phyloP scores from a whole-genome alignment of 2,888 invertebrate genomes.

The Xestobium rufovillosum region DNA sequence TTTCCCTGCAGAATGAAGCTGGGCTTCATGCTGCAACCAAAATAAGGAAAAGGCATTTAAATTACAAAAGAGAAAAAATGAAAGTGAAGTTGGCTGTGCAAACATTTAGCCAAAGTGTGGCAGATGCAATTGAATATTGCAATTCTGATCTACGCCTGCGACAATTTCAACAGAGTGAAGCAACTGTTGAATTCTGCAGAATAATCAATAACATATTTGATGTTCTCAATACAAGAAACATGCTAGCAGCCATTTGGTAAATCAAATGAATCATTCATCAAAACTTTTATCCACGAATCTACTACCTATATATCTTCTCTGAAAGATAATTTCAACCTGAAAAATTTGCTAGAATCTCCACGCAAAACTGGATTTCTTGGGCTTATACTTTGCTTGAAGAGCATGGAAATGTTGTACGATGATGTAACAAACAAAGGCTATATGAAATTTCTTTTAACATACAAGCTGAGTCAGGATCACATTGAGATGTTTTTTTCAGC shows the following conservation, averaged over 20 bases:
- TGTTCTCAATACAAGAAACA: slow-evolving; percentile 20
- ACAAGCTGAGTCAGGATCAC: slow-evolving; percentile 24
- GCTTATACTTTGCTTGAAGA: slow-evolving; percentile 5
- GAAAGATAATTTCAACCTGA: not conserved
- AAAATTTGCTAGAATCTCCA: not conserved
- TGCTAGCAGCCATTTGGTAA: slow-evolving; percentile 6
- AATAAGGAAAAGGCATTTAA: slow-evolving; percentile 12
- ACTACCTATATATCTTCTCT: not conserved
- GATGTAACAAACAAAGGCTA: not conserved
- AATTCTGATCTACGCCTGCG: slow-evolving; percentile 12
- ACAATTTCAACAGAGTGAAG: slow-evolving; percentile 17
- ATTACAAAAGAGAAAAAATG: slow-evolving; percentile 21
- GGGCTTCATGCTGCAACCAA: slow-evolving; percentile 16
- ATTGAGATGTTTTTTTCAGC: slow-evolving; percentile 21
- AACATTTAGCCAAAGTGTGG: slow-evolving; percentile 24
- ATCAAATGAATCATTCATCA: not conserved
- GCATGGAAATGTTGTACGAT: slow-evolving; percentile 3
- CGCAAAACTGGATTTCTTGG: slow-evolving; percentile 12
- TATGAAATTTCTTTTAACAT: slow-evolving; percentile 14
- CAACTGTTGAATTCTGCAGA: slow-evolving; percentile 23
- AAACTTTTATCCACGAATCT: not conserved
- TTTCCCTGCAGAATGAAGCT: slow-evolving; percentile 21
- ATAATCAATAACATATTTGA: slow-evolving; percentile 24
- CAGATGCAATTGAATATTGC: slow-evolving; percentile 19
- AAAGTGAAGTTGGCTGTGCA: slow-evolving; percentile 25